Evolutionary conservation across 2,888 invertebrate species (phyloP), one percentile per base, ranked within the genome.

Genomic region (Therioaphis trifolii): DNA sequence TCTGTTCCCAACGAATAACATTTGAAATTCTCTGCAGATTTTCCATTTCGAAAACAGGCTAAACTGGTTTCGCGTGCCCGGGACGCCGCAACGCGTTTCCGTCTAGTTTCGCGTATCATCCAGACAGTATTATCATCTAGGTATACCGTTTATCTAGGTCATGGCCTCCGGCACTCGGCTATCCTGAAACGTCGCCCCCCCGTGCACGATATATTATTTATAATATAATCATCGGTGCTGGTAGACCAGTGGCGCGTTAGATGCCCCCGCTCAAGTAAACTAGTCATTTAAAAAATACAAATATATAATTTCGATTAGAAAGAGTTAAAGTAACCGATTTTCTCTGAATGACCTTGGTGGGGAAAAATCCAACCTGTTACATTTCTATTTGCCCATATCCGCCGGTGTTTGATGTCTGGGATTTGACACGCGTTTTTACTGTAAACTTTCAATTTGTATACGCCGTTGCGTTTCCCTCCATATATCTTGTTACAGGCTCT

Each of bases 41-140:
- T 74, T 82, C 52, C 49, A 66, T 82, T 74, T 74, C 63, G 4
- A 74, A 82, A 82, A 82, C 82, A 40, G 24, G 82, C 49, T 24
- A 18, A 74, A 82, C 82, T 52, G 82, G 82, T 82, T 82, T 82
- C 69, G 21, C 24, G 24, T 24, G 43, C 24, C 2, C 43, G 43
- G 15, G 35, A 35, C 63, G 29, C 15, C 46, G 7, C 21, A 9
- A n/a, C 29, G 21, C 21, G 15, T 66, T 76, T 76, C 75, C 63
- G 63, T 76, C 14, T 29, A 7, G 21, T 76, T 29, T 46, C 61
- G 24, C 24, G 43, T 75, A 61, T 76, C 75, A 61, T 55, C 21
- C 2, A 18, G n/a, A n/a, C 1, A 4, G 11, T 43, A 43, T 11
- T 11, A 43, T 7, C 43, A 46, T 24, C 35, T 35, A 35, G 21